phyloP scores from a whole-genome alignment of 2,113 vertebrate species.

The Anoura caudifer region DNA sequence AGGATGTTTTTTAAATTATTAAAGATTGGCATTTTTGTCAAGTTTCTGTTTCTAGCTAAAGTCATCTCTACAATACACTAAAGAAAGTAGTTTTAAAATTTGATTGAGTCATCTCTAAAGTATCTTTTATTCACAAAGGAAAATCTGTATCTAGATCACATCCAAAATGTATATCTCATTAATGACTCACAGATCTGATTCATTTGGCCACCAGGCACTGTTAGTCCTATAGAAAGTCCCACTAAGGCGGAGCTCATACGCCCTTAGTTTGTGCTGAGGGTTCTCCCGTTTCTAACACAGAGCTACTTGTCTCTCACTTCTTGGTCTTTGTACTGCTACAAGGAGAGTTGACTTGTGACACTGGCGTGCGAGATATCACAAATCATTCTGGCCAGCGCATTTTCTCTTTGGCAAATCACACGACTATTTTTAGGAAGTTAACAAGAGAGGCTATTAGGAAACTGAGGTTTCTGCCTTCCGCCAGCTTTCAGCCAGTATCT shows the following conservation, averaged over 20 bases:
- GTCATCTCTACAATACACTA: not conserved
- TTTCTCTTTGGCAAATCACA: not conserved
- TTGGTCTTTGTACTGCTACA: not conserved
- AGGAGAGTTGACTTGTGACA: not conserved
- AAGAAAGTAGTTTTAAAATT: not conserved
- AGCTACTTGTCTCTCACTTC: not conserved
- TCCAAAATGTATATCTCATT: not conserved
- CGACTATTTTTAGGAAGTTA: not conserved
- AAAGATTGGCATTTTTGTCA: not conserved
- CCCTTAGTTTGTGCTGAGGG: not conserved
- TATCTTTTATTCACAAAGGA: not conserved
- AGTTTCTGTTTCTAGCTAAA: not conserved
- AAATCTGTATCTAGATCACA: not conserved
- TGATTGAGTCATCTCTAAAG: not conserved
- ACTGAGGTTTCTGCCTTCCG: not conserved
- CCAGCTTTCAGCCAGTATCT: not conserved
- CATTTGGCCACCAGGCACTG: not conserved
- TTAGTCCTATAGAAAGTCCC: not conserved
- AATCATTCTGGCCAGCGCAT: not conserved
- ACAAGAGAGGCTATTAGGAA: not conserved
- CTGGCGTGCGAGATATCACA: not conserved
- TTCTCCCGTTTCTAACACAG: not conserved
- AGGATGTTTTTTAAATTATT: not conserved
- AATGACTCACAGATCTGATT: not conserved
- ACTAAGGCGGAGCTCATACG: not conserved